Conservation (phyloP, 2,113 vertebrate genomes). For the Picathartes gymnocephalus region DNA sequence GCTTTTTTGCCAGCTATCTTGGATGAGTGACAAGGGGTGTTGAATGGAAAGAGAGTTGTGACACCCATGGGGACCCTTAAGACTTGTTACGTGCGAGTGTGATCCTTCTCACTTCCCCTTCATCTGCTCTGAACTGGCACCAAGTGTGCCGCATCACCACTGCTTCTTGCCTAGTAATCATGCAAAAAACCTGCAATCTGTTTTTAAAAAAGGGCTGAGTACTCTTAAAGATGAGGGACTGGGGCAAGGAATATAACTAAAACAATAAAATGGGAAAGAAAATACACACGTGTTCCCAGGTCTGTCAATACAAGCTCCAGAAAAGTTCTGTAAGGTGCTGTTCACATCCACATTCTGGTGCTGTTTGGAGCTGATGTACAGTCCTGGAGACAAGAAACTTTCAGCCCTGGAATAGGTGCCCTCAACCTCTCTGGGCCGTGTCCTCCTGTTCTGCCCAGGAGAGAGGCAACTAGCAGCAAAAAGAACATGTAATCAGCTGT, state of each 20-base stretch:
- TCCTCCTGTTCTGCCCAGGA: background rate
- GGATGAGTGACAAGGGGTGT: background rate
- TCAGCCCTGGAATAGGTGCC: background rate
- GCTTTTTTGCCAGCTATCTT: background rate
- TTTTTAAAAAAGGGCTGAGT: background rate
- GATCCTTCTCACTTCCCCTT: background rate
- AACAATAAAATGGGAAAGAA: background rate
- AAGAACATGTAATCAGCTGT: background rate
- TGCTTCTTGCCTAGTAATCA: background rate
- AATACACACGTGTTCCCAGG: background rate
- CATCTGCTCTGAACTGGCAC: background rate
- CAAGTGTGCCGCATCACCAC: background rate
- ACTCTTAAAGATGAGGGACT: background rate
- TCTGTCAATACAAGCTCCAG: background rate
- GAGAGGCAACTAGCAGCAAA: background rate
- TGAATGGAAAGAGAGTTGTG: background rate
- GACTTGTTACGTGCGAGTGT: background rate
- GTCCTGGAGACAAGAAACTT: background rate
- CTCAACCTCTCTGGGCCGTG: background rate
- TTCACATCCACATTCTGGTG: background rate
- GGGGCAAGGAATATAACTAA: background rate
- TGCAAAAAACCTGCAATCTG: background rate
- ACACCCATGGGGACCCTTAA: accelerated
- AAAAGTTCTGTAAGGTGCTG: background rate
- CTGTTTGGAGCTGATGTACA: background rate